Evolutionary conservation across 2,797 vertebrate species (phyloP), one percentile per base, ranked within the genome.

Genomic region (Pogonophryne albipinna): DNA sequence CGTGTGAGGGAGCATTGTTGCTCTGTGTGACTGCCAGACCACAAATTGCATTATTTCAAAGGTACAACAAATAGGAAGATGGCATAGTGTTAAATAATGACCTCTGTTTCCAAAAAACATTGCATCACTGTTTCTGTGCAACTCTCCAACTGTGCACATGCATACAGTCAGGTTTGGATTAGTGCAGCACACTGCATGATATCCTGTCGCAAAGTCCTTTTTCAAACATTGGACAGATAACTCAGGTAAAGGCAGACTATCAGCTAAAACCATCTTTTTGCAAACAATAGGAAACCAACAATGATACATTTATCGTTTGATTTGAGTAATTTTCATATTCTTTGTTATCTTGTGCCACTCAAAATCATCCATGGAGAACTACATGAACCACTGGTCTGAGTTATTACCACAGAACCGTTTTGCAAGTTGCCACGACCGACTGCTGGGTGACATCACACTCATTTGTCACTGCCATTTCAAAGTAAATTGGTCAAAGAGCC

Each of bases 381-480:
- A 51, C 59, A 55, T 38, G 20, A 74, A 13, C 19, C 44, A 11
- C 53, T 65, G 69, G 19, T 70, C 19, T 67, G 23, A 71, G 20
- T 65, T 56, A 31, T 57, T 57, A 65, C 17, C 74, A 78, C 41
- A 79, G n/a, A 46, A 52, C 61, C 47, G 41, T 47, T 68, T 41
- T 59, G 17, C 13, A 41, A 55, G 61, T 67, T 44, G 49, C 17
- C 10, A 23, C 1, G n/a, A 71, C 59, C 56, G 61, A 53, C 80
- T 31, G 69, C 74, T 50, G 67, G 66, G 64, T 57, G 52, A 55
- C 42, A 74, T 75, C 70, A 68, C 74, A 69, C 42, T 71, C 51
- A 58, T 67, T 69, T 69, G 47, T 66, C 53, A 67, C 51, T 61
- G 44, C 6, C 64, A 53, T 66, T 83, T 70, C 42, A 82, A 80